Conservation (phyloP, 2,888 invertebrate species). For the Leptopilina myrica region DNA sequence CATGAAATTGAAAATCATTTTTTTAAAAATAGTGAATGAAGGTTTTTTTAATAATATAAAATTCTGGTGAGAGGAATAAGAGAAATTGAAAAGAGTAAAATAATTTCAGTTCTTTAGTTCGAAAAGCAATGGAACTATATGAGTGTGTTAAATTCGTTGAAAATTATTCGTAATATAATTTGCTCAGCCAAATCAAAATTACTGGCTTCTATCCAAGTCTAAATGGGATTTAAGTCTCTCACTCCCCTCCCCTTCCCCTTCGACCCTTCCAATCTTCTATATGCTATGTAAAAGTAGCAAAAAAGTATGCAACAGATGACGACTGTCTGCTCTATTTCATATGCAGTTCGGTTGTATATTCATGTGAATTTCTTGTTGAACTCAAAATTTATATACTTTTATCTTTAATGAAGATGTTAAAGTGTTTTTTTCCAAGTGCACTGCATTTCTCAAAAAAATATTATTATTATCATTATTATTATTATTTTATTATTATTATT, state of each 20-base stretch:
- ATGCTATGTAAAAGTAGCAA: constrained; percentile 40
- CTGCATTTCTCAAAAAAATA: neutral
- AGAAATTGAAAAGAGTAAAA: neutral
- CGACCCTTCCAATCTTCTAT: constrained; percentile 46
- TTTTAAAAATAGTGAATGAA: too few relatives aligned
- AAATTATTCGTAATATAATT: constrained; percentile 57
- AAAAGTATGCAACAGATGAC: constrained; percentile 58
- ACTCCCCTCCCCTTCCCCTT: constrained; percentile 51
- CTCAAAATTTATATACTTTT: constrained; percentile 4
- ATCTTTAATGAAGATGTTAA: constrained; percentile 32
- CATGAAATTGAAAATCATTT: too few relatives aligned
- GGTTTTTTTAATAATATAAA: neutral
- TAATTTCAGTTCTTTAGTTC: constrained; percentile 10
- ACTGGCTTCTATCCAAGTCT: constrained; percentile 62
- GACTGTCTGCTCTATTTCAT: constrained; percentile 43
- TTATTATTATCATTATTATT: too few relatives aligned
- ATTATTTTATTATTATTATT: too few relatives aligned
- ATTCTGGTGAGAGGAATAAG: neutral
- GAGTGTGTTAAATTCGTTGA: constrained; percentile 45
- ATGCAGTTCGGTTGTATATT: constrained; percentile 26
- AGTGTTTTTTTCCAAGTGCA: neutral
- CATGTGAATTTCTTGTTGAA: constrained; percentile 21
- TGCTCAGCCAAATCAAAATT: constrained; percentile 59
- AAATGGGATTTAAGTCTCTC: constrained; percentile 60
- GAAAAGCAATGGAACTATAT: neutral